Percentiles rank a stretch among this genome's conserved stretches.
Evolutionary conservation across 2,113 vertebrate genomes (phyloP).

Genomic region (Crotalus tigris): DNA sequence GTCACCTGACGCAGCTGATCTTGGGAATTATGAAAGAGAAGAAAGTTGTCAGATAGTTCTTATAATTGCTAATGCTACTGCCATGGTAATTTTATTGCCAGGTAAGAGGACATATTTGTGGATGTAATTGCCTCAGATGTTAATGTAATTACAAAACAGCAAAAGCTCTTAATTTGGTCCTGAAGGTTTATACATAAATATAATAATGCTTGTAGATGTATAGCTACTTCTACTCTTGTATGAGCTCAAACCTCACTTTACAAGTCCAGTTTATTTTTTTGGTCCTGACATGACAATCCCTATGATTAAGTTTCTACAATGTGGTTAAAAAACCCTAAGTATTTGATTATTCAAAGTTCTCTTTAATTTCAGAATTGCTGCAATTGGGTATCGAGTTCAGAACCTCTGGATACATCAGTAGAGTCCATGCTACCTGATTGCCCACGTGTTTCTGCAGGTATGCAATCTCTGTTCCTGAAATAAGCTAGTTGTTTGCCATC

Average conservation of each 20-base stretch:
- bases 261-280: background rate
- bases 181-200: background rate
- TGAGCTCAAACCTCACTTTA: background rate
- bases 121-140: background rate
- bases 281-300: background rate
- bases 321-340: background rate
- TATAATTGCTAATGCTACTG: background rate
- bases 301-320: background rate
- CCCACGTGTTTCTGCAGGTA: conserved; percentile 95
- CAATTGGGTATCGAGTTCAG: conserved; percentile 96
- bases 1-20: background rate
- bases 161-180: background rate
- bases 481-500: background rate
- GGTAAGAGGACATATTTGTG: background rate
- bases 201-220: background rate
- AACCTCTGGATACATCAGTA: conserved; percentile 87
- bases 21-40: background rate
- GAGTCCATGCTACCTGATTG: conserved; percentile 95
- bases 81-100: background rate
- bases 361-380: conserved; percentile 82
- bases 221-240: background rate
- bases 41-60: background rate
- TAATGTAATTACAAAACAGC: background rate
- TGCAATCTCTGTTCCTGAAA: background rate
- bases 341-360: conserved; percentile 32